Base-by-base conservation (phyloP, 2,113 vertebrate genomes). In the Larimichthys crocea region DNA sequence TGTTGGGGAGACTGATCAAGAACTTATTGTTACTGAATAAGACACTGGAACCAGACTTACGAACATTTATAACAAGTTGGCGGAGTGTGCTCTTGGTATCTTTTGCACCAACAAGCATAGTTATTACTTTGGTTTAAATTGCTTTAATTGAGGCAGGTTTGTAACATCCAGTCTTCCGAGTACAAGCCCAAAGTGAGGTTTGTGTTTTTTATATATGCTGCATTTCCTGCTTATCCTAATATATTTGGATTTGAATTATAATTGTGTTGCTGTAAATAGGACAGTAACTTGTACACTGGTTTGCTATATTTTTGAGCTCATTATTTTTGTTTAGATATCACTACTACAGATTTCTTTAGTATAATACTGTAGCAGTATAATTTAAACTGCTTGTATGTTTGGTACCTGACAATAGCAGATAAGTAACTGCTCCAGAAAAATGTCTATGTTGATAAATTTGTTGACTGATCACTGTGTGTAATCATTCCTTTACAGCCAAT, bases 221-320 rank as follows among this genome's bases (percentile, higher is more conserved):
- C 85, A 86, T 91, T 91, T 80, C 83, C 73, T 89, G 89, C 81
- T 90, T 85, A 86, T 91, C 57, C 55, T 92, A 91, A 92, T 92
- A 93, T 92, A 90, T 91, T 91, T 89, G 80, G 86, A 92, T 84
- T 91, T 84, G 83, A 92, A 89, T 78, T 86, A 70, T 88, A 80
- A 76, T 88, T 92, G 74, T 89, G 80, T 88, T 86, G 57, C 83
- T 91, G 84, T 89, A 88, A 91, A 92, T 92, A 84, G 77, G 62
- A 88, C 81, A 89, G 88, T 87, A 88, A 89, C 74, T 65, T 89
- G 80, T 94, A 93, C 94, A 94, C 92, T 95, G 92, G 92, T 88
- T 91, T 81, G 84, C 62, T 86, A 59, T 89, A 81, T 87, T 87
- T 91, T 82, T 80, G 42, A 86, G 68, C 55, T 71, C 68, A 59